A percentile compares a stretch with the other conserved stretches of the same genome.
Evolutionary conservation across 2,888 invertebrate species (phyloP).

Genomic region (Carcina quercana): DNA sequence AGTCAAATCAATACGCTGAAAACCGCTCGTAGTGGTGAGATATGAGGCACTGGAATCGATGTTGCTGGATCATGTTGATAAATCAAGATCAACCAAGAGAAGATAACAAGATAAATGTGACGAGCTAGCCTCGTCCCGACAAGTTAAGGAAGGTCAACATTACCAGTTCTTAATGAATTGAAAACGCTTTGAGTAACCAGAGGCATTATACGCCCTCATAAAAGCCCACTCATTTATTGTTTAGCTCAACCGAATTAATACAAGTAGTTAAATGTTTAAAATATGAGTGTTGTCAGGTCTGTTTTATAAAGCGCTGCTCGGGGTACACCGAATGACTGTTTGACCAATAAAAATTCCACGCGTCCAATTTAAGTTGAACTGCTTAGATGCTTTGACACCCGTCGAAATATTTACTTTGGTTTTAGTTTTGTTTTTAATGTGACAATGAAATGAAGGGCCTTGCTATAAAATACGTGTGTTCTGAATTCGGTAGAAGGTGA

Average conservation of each 20-base stretch:
- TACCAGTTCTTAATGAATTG: constrained; percentile 24
- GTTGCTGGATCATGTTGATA: too few species aligned
- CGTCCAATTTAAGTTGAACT: constrained; percentile 30
- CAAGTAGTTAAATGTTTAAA: constrained; percentile 45
- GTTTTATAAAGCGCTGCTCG: constrained; percentile 26
- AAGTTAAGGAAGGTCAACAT: constrained; percentile 10
- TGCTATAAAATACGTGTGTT: too few species aligned
- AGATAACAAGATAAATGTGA: neutral
- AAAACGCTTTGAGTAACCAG: constrained; percentile 34
- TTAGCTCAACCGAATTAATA: constrained; percentile 26
- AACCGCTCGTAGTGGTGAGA: too few species aligned
- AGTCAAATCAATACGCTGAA: too few species aligned
- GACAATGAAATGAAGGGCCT: neutral
- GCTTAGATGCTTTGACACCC: constrained; percentile 20
- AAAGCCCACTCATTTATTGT: constrained; percentile 43
- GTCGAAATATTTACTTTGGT: constrained; percentile 1
- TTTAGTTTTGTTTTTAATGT: constrained; percentile 1
- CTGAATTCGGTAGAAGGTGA: too few species aligned
- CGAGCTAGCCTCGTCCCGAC: neutral
- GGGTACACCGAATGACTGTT: constrained; percentile 22
- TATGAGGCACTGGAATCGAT: too few species aligned
- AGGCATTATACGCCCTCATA: constrained; percentile 39
- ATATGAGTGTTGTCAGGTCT: constrained; percentile 42
- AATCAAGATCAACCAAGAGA: neutral
- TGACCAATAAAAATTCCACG: constrained; percentile 37